Percentiles rank a stretch among this genome's conserved stretches.
phyloP scores from a whole-genome alignment of 2,797 vertebrate genomes.

The Alauda arvensis region DNA sequence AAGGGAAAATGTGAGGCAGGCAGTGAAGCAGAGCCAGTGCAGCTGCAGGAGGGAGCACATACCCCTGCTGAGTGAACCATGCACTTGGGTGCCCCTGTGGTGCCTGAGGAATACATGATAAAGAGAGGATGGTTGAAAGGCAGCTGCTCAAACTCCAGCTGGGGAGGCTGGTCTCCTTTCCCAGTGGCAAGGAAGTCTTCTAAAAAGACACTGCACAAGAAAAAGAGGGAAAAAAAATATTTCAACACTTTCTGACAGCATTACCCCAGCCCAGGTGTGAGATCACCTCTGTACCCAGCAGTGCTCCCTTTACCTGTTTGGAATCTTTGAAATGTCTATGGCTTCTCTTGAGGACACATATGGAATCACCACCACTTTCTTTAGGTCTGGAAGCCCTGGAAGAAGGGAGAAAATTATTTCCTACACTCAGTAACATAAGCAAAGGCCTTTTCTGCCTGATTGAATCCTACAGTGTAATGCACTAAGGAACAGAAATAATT shows the following conservation, averaged over 20 bases:
- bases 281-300: not conserved
- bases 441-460: not conserved
- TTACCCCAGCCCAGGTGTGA: not conserved
- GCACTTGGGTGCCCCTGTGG: conserved; percentile 94
- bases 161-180: conserved; percentile 82
- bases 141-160: conserved; percentile 96
- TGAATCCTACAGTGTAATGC: not conserved
- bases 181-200: conserved; percentile 88
- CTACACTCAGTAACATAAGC: not conserved
- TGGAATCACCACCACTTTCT: conserved; percentile 90
- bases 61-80: conserved; percentile 98
- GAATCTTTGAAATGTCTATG: conserved; percentile 88
- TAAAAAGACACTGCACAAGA: conserved; percentile 79
- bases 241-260: not conserved
- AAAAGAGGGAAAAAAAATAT: accelerated
- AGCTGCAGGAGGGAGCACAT: conserved; percentile 46
- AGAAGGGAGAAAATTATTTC: not conserved
- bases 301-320: conserved; percentile 79
- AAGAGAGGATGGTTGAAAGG: conserved; percentile 91
- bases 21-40: not conserved
- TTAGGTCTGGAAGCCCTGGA: conserved; percentile 88
- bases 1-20: not conserved
- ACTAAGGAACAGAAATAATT: not conserved
- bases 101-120: conserved; percentile 96
- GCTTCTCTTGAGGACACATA: conserved; percentile 81